Percentiles rank a stretch among this genome's conserved stretches.
These are phyloP conservation scores for Drosophila colorata DNA, from an alignment of 2,888 invertebrate species.

Conservation along the genomic window DNA sequence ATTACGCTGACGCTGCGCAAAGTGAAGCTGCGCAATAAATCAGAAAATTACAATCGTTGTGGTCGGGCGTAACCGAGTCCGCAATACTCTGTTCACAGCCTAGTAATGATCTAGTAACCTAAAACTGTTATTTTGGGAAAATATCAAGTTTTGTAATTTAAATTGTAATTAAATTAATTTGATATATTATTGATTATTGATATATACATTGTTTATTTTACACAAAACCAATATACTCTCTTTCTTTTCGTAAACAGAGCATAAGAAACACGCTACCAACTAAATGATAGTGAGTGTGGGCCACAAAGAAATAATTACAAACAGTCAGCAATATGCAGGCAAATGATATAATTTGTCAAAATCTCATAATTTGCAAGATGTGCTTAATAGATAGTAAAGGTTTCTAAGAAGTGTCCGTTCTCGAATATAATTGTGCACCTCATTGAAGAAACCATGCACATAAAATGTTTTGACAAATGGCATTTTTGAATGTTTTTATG, in stretches of 20 bases:
- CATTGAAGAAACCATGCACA: background rate
- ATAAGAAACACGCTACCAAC: conserved; percentile 8
- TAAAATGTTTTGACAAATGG: too few species aligned
- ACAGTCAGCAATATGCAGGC: conserved; percentile 20
- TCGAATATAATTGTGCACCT: background rate
- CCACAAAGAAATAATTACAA: conserved; percentile 1
- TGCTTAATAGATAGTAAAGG: conserved; percentile 4
- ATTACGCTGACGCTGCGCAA: conserved; percentile 69
- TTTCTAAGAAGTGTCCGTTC: background rate
- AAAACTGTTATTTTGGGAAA: background rate
- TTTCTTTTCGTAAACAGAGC: background rate
- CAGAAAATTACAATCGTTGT: background rate
- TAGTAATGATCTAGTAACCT: background rate
- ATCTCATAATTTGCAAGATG: conserved; percentile 20
- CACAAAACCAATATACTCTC: too few species aligned
- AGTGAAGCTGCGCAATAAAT: conserved; percentile 59
- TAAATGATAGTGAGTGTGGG: conserved; percentile 10
- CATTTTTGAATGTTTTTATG: too few species aligned
- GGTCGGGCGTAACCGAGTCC: background rate
- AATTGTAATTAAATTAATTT: too few species aligned
- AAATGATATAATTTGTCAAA: conserved; percentile 38
- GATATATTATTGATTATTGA: too few species aligned
- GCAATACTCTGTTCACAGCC: background rate
- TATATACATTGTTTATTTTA: too few species aligned
- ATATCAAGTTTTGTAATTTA: background rate